Evolutionary conservation across 1,140 invertebrate species (phyloP).

Genomic region (Zophobas morio): DNA sequence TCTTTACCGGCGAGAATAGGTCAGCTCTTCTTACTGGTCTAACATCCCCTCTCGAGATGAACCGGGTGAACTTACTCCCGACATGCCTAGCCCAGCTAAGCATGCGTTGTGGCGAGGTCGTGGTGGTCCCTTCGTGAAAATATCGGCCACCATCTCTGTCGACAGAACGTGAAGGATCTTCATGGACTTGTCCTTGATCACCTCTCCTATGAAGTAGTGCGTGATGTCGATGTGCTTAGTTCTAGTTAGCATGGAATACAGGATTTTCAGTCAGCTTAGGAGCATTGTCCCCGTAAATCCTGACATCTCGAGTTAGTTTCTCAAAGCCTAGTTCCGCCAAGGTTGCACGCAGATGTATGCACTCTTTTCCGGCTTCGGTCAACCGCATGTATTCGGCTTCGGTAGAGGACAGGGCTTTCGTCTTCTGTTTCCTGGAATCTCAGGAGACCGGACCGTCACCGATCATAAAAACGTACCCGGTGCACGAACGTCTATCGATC

Average conservation of each 20-base stretch:
- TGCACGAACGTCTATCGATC: slow-evolving; percentile 61
- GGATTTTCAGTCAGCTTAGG: slow-evolving; percentile 55
- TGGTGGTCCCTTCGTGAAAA: no score
- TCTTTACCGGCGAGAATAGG: no score
- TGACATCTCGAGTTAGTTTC: neutral
- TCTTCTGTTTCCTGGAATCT: slow-evolving; percentile 63
- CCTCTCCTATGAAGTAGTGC: no score
- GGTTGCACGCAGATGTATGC: slow-evolving; percentile 53
- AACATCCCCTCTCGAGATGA: no score
- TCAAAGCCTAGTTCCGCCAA: slow-evolving; percentile 49
- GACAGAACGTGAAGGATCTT: no score
- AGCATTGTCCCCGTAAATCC: slow-evolving; percentile 57
- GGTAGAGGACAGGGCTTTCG: slow-evolving; percentile 64
- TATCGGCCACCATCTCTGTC: no score
- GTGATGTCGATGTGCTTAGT: slow-evolving; percentile 60
- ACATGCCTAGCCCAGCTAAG: no score
- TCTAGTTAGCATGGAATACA: slow-evolving; percentile 50
- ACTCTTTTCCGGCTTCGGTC: slow-evolving; percentile 59
- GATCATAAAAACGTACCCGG: slow-evolving; percentile 64
- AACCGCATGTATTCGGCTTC: slow-evolving; percentile 67
- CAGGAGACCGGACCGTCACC: slow-evolving; percentile 60
- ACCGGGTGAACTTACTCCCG: no score
- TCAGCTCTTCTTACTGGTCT: no score
- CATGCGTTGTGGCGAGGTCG: no score
- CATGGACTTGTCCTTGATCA: no score